phyloP scores from a whole-genome alignment of 1,140 invertebrate genomes.

The Metaphire vulgaris region DNA sequence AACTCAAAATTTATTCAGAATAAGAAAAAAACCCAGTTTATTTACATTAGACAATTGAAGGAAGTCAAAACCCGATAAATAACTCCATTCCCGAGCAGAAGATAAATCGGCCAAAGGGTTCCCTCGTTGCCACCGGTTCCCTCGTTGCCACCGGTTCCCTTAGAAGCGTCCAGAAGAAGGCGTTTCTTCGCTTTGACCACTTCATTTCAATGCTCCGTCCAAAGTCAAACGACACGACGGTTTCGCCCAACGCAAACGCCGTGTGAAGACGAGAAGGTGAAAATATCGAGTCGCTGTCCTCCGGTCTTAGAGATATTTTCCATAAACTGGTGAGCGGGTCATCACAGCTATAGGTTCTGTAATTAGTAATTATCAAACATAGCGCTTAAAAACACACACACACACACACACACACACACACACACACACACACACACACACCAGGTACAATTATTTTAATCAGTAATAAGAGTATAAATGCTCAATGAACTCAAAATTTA shows the following conservation, averaged over 20 bases:
- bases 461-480: too few relatives aligned
- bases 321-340: background rate
- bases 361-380: too few relatives aligned
- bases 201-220: background rate
- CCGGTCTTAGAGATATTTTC: background rate
- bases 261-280: slow-evolving; percentile 19
- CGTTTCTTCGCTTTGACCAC: background rate
- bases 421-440: too few relatives aligned
- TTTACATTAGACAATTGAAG: slow-evolving; percentile 56
- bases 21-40: too few relatives aligned
- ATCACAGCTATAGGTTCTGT: background rate
- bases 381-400: too few relatives aligned
- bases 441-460: too few relatives aligned
- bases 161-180: background rate
- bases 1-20: too few relatives aligned
- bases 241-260: slow-evolving; percentile 4
- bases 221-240: slow-evolving; percentile 22
- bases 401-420: too few relatives aligned
- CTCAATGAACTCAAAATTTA: too few relatives aligned
- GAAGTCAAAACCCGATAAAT: slow-evolving; percentile 61
- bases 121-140: background rate
- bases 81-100: slow-evolving; percentile 75
- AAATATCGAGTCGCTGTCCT: slow-evolving; percentile 15
- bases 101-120: slow-evolving; percentile 63
- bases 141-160: too few relatives aligned